Percentiles rank a stretch among this genome's conserved stretches.
Evolutionary conservation across 2,113 vertebrate genomes (phyloP).

Genomic region (Stomatorhinus ivindoensis): DNA sequence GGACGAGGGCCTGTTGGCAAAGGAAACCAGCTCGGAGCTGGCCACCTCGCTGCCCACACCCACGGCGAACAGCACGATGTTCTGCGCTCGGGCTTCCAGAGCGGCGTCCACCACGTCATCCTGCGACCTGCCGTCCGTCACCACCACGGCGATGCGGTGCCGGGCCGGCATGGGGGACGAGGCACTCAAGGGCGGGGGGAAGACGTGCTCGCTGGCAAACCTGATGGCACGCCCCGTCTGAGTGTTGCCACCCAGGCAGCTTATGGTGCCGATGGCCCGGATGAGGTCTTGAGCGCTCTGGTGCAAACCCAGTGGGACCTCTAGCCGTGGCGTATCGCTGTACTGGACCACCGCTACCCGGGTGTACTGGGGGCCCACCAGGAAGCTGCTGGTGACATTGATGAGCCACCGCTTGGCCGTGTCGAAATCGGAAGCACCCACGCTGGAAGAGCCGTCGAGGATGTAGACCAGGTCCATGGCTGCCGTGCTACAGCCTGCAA

Average conservation of each 20-base stretch:
- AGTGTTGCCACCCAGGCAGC: conserved; percentile 52
- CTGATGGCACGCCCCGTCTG: conserved; percentile 53
- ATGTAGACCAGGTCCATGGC: conserved; percentile 54
- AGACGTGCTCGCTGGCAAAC: conserved; percentile 51
- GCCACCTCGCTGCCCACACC: conserved; percentile 52
- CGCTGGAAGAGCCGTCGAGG: conserved; percentile 54
- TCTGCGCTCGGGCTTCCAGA: conserved; percentile 44
- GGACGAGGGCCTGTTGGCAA: conserved; percentile 49
- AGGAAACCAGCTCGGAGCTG: conserved; percentile 45
- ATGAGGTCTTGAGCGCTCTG: conserved; percentile 41
- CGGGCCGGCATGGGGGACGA: conserved; percentile 28
- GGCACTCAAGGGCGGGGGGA: conserved; percentile 28
- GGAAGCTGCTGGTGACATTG: conserved; percentile 51
- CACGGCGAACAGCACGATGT: conserved; percentile 53
- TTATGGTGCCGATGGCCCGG: conserved; percentile 39
- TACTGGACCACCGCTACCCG: conserved; percentile 56
- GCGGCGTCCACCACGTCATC: conserved; percentile 52
- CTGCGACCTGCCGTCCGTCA: conserved; percentile 53
- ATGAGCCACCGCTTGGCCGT: conserved; percentile 52
- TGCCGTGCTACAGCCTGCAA: conserved; percentile 51
- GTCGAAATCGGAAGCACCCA: conserved; percentile 45
- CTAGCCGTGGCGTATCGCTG: conserved; percentile 52
- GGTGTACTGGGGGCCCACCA: conserved; percentile 48
- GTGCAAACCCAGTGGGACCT: conserved; percentile 52
- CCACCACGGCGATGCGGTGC: conserved; percentile 51